Percentiles rank a stretch among this genome's conserved stretches.
Evolutionary conservation across 2,797 vertebrate genomes (phyloP).

Genomic region (Scarus forsteni): DNA sequence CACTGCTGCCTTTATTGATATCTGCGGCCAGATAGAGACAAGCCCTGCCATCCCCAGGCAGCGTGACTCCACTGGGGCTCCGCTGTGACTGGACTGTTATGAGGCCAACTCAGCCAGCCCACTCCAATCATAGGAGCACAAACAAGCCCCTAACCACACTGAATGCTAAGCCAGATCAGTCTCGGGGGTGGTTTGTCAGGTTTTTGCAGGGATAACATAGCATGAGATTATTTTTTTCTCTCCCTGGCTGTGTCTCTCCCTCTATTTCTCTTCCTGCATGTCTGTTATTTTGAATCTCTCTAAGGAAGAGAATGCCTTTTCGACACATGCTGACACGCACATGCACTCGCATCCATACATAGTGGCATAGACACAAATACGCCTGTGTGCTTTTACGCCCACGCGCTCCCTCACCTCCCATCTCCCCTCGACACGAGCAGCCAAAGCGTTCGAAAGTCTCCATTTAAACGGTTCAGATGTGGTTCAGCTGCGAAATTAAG

Average conservation of each 20-base stretch:
- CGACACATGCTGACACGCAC: slow-evolving; percentile 66
- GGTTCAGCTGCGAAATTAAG: slow-evolving; percentile 71
- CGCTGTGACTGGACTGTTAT: slow-evolving; percentile 82
- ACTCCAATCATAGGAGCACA: slow-evolving; percentile 79
- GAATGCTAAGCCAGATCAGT: slow-evolving; percentile 84
- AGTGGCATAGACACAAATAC: slow-evolving; percentile 60
- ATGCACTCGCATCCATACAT: slow-evolving; percentile 52
- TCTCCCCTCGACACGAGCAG: slow-evolving; percentile 62
- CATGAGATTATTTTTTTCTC: slow-evolving; percentile 80
- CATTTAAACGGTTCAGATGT: slow-evolving; percentile 65
- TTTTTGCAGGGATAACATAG: slow-evolving; percentile 83
- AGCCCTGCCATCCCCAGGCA: slow-evolving; percentile 72
- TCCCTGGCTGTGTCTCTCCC: slow-evolving; percentile 43
- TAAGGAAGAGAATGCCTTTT: slow-evolving; percentile 73
- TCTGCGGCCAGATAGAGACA: slow-evolving; percentile 78
- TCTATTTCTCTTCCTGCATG: slow-evolving; percentile 59
- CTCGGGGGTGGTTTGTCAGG: slow-evolving; percentile 81
- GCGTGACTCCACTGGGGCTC: slow-evolving; percentile 71
- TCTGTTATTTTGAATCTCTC: slow-evolving; percentile 77
- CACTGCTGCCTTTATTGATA: slow-evolving; percentile 82
- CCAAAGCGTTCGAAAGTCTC: slow-evolving; percentile 62
- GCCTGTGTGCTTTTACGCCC: slow-evolving; percentile 59
- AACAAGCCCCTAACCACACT: slow-evolving; percentile 79
- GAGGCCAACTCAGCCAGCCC: slow-evolving; percentile 80
- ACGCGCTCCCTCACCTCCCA: slow-evolving; percentile 65